Base-by-base conservation (phyloP, 1,140 invertebrate genomes). In the Cyclina sinensis region DNA sequence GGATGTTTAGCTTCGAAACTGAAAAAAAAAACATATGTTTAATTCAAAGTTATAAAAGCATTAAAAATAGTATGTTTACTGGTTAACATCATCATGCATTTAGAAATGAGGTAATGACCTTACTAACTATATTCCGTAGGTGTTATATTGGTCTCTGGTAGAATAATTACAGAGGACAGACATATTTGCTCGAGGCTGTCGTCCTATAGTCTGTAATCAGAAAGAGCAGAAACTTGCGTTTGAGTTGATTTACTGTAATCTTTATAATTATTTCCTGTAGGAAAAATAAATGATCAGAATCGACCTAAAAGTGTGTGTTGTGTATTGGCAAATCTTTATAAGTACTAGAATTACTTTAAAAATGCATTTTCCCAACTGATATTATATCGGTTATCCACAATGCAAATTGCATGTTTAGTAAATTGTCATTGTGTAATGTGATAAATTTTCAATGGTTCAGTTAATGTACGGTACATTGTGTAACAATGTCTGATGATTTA, bases 321-420 rank as follows among this genome's bases (percentile, higher is more conserved):
- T n/a, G 21, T 18, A 54, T 54, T 18, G 18, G 21, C 14, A 54
- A 54, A 18, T 54, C 51, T 54, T 7, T 12, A 7, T 18, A 18
- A 18, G 4, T 7, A 18, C 21, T n/a, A 46, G 51, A 7, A n/a
- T 18, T 54, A 54, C 21, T 18, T n/a, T 11, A 54, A 3, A 3
- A n/a, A n/a, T 18, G 7, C 21, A 3, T 54, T 54, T 54, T 54
- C 14, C 43, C 21, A n/a, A 18, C 51, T 9, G 51, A 54, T 54
- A n/a, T 54, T 54, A 7, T 48, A 43, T 74, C 43, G 70, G 43
- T 16, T 24, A 7, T 5, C n/a, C 35, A 43, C 43, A 74, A 74
- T 74, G 70, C 43, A 74, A 74, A 39, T 74, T 74, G 70, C 70
- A 43, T 74, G 70, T 74, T 74, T 11, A 18, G 5, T 2, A 16